Base-by-base conservation (phyloP, 2,113 vertebrate species). In the Phalacrocorax pelagicus region DNA sequence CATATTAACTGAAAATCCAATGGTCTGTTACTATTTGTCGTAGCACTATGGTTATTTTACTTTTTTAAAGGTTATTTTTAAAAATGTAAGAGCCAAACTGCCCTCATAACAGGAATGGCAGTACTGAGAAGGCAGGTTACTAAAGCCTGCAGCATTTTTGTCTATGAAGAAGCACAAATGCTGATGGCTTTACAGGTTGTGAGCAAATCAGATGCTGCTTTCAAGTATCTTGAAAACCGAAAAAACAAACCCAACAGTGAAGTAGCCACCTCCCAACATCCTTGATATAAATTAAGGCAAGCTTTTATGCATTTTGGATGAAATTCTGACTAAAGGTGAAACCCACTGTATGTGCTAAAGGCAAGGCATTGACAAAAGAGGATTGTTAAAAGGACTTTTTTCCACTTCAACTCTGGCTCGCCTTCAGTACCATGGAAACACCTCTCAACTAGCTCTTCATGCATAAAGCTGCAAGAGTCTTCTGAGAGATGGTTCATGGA, bases 191-290 rank as follows among this genome's bases (percentile, higher is more conserved):
- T 18, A 27, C 15, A 58, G 18, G 46, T 36, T 36, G 49, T 58
- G 12, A 81, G 13, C 10, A 61, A 36, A 88, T 30, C 21, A 69
- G n/a, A 55, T 6, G 9, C 30, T 38, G 75, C 59, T 49, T 95
- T 92, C 61, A 81, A 63, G 70, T 51, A 66, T 5, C 72, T 40
- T 69, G 32, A 84, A 87, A 65, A 81, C 17, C 12, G 5, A 34
- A 71, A 80, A 78, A 52, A 66, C 57, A 78, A 65, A 30, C 4
- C 15, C 21, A 40, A 88, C 61, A 96, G 66, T 71, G 74, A 96
- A 74, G 9, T 32, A 86, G n/a, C 10, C 85, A 90, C 58, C 94
- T 98, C 97, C 86, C 71, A 94, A 44, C 40, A 95, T 86, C 9
- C 65, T 67, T 87, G 72, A 82, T 95, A 81, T 58, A 97, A 98